Percentiles rank a stretch among this genome's conserved stretches.
Evolutionary conservation across 2,888 invertebrate genomes (phyloP).

Genomic region (Melanchra persicariae): DNA sequence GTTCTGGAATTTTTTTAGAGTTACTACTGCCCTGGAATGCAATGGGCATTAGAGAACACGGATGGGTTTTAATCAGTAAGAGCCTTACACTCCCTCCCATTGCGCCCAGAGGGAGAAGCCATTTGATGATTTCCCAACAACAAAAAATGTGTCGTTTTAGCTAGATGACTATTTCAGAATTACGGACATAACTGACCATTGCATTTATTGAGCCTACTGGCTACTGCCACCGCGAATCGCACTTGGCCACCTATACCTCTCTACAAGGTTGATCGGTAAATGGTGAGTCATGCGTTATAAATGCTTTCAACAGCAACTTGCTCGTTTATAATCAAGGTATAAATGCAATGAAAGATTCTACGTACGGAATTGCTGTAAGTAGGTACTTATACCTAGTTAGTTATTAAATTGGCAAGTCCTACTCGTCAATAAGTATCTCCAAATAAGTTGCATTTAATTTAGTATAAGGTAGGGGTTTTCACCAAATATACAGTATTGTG

Average conservation of each 20-base stretch:
- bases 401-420: conserved; percentile 1
- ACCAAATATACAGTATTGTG: neutral
- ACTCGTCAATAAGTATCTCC: neutral
- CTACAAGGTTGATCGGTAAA: conserved; percentile 23
- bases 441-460: neutral
- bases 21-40: too few relatives aligned
- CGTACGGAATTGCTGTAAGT: neutral
- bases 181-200: neutral
- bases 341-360: neutral
- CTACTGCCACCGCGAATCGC: neutral
- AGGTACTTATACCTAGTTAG: neutral
- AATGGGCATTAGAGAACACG: too few relatives aligned
- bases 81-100: too few relatives aligned
- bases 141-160: too few relatives aligned
- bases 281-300: conserved; percentile 28
- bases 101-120: too few relatives aligned
- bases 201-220: neutral
- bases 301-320: conserved; percentile 9
- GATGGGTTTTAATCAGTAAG: too few relatives aligned
- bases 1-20: too few relatives aligned
- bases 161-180: neutral
- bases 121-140: too few relatives aligned
- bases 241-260: neutral
- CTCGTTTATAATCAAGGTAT: neutral
- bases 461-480: neutral